These are phyloP conservation scores for Dynastes maya DNA, from an alignment of 2,888 invertebrate genomes.

Conservation along the genomic window DNA sequence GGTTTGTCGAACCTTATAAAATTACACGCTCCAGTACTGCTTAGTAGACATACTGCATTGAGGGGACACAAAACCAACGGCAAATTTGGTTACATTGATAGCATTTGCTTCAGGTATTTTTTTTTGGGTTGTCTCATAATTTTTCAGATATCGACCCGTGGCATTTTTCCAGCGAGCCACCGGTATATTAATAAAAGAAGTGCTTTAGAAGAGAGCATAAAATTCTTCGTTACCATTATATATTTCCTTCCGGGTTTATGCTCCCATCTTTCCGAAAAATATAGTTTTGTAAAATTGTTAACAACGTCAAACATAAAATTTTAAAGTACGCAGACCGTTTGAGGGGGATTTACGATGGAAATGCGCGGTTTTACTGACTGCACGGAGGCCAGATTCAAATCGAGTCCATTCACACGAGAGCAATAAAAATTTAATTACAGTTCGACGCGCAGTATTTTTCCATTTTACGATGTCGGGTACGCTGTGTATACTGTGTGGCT, in stretches of 20 bases:
- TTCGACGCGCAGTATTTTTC: slow-evolving; percentile 25
- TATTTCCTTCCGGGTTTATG: neutral
- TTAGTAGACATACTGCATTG: too few relatives aligned
- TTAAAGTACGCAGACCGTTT: neutral
- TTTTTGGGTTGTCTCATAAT: too few relatives aligned
- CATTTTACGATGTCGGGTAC: slow-evolving; percentile 19
- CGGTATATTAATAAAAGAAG: too few relatives aligned
- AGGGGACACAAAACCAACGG: too few relatives aligned
- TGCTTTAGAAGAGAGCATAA: too few relatives aligned
- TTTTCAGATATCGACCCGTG: too few relatives aligned
- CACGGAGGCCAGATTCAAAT: slow-evolving; percentile 17
- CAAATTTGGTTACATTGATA: too few relatives aligned
- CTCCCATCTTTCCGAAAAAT: neutral
- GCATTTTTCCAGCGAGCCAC: too few relatives aligned
- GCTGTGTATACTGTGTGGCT: neutral
- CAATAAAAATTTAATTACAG: slow-evolving; percentile 36
- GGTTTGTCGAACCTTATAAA: too few relatives aligned
- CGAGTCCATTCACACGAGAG: slow-evolving; percentile 32
- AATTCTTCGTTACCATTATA: neutral
- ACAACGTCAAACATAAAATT: slow-evolving; percentile 5
- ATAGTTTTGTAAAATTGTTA: slow-evolving; percentile 27
- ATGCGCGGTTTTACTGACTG: slow-evolving; percentile 5
- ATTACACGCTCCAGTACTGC: too few relatives aligned
- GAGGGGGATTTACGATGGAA: slow-evolving; percentile 9
- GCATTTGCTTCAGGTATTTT: too few relatives aligned